Evolutionary conservation across 2,113 vertebrate genomes (phyloP).

Genomic region (Mystacornis crossleyi): DNA sequence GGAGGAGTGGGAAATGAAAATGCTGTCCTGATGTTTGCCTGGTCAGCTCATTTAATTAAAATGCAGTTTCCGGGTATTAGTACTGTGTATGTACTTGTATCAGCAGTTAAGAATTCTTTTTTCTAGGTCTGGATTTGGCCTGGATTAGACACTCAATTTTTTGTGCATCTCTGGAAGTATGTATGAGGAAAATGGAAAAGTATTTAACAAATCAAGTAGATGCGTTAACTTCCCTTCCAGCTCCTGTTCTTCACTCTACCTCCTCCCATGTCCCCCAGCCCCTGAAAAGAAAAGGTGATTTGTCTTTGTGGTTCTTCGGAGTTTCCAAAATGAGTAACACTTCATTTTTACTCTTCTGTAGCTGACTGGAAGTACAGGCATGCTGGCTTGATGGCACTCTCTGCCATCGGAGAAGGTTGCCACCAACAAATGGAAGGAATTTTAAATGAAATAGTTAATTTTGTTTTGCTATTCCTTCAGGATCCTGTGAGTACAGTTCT

Average conservation of each 20-base stretch:
- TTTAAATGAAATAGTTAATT: constrained; percentile 95
- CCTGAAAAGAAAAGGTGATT: background rate
- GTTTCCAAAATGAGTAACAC: background rate
- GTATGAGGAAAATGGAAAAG: background rate
- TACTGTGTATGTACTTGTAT: background rate
- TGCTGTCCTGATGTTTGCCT: background rate
- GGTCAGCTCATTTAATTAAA: background rate
- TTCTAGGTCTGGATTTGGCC: background rate
- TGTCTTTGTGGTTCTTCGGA: background rate
- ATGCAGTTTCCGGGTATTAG: background rate
- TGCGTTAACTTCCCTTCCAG: background rate
- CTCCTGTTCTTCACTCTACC: background rate
- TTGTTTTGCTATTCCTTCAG: constrained; percentile 92
- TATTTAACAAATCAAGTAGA: background rate
- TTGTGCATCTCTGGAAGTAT: background rate
- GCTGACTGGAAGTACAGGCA: constrained; percentile 98
- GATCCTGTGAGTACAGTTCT: constrained; percentile 87
- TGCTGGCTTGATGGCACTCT: constrained; percentile 95
- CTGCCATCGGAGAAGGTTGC: constrained; percentile 96
- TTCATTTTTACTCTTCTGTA: constrained; percentile 47
- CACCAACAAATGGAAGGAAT: constrained; percentile 99
- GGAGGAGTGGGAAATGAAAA: background rate
- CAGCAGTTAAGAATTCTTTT: background rate
- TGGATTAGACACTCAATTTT: background rate
- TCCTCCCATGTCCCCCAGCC: background rate